Percentiles rank a stretch among this genome's conserved stretches.
These are phyloP conservation scores for Trematomus loennbergii DNA, from an alignment of 2,113 vertebrate genomes.

Conservation along the genomic window DNA sequence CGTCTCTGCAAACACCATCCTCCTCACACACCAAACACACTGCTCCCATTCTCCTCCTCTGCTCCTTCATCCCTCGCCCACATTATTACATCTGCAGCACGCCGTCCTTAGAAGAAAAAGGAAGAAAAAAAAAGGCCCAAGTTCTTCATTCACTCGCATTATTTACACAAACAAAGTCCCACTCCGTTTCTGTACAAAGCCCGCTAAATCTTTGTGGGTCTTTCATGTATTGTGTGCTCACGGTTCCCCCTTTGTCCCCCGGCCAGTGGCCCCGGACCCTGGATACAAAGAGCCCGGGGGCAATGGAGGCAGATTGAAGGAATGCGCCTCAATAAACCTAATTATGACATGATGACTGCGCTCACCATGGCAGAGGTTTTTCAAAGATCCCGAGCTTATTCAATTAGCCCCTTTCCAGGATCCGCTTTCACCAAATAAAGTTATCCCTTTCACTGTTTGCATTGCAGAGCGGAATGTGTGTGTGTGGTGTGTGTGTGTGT, in stretches of 20 bases:
- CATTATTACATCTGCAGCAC: slow-evolving; percentile 52
- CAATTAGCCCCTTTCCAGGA: slow-evolving; percentile 97
- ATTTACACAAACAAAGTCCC: slow-evolving; percentile 99
- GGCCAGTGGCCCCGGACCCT: slow-evolving; percentile 92
- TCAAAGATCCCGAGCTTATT: slow-evolving; percentile 98
- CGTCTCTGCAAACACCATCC: slow-evolving; percentile 20
- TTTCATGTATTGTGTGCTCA: slow-evolving; percentile 99
- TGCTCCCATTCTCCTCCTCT: slow-evolving; percentile 9
- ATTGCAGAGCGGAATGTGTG: slow-evolving; percentile 92
- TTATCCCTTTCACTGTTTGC: slow-evolving; percentile 99
- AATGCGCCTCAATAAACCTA: slow-evolving; percentile 99
- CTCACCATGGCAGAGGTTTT: slow-evolving; percentile 98
- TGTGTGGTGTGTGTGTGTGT: slow-evolving; percentile 20
- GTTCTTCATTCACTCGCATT: slow-evolving; percentile 89
- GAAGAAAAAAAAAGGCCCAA: slow-evolving; percentile 77
- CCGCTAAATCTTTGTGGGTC: slow-evolving; percentile 91
- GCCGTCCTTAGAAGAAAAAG: slow-evolving; percentile 56
- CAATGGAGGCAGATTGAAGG: slow-evolving; percentile 99
- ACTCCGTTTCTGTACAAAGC: slow-evolving; percentile 99
- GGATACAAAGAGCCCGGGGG: slow-evolving; percentile 95
- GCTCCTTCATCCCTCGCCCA: slow-evolving; percentile 35
- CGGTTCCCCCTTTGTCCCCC: slow-evolving; percentile 96
- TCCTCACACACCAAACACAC: slow-evolving; percentile 12
- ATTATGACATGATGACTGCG: slow-evolving; percentile 99
- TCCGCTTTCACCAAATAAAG: slow-evolving; percentile 98